A percentile compares a stretch with the other conserved stretches of the same genome.
These are phyloP conservation scores for Cavia aperea DNA, from an alignment of 2,113 vertebrate species.

Conservation along the genomic window DNA sequence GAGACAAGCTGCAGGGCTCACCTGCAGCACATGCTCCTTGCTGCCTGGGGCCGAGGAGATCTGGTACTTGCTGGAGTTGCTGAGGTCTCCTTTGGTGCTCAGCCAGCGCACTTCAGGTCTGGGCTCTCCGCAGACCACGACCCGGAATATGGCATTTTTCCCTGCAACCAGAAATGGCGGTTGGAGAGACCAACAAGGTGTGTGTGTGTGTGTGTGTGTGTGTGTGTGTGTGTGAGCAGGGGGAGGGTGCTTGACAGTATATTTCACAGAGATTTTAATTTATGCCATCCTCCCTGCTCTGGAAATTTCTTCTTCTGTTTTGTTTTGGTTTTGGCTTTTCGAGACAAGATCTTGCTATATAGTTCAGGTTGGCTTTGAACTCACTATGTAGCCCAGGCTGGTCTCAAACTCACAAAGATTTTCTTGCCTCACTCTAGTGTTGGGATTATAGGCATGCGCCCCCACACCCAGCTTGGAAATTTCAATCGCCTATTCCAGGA, in stretches of 20 bases:
- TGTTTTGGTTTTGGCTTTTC: too few species aligned
- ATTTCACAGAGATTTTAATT: not conserved
- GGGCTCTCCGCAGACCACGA: constrained; percentile 81
- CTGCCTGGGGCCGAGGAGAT: constrained; percentile 70
- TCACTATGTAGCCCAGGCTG: too few species aligned
- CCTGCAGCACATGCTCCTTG: constrained; percentile 81
- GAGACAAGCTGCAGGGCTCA: constrained; percentile 38
- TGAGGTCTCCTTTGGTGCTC: constrained; percentile 68
- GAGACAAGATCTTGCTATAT: too few species aligned
- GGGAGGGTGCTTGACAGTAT: accelerated
- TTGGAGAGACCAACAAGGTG: not conserved
- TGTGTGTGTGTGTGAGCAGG: not conserved
- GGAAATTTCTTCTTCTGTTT: not conserved
- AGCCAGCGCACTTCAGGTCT: constrained; percentile 82
- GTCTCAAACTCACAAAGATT: too few species aligned
- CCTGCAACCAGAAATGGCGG: constrained; percentile 73
- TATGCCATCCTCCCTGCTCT: not conserved
- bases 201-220: too few species aligned
- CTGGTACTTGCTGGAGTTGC: constrained; percentile 77
- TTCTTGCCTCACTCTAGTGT: too few species aligned
- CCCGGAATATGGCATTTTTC: constrained; percentile 81
- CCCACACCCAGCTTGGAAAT: not conserved
- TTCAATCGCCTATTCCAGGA: not conserved
- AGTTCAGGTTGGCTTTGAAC: too few species aligned
- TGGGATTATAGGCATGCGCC: too few species aligned